phyloP scores from a whole-genome alignment of 2,113 vertebrate species.

The Aleadryas rufinucha region DNA sequence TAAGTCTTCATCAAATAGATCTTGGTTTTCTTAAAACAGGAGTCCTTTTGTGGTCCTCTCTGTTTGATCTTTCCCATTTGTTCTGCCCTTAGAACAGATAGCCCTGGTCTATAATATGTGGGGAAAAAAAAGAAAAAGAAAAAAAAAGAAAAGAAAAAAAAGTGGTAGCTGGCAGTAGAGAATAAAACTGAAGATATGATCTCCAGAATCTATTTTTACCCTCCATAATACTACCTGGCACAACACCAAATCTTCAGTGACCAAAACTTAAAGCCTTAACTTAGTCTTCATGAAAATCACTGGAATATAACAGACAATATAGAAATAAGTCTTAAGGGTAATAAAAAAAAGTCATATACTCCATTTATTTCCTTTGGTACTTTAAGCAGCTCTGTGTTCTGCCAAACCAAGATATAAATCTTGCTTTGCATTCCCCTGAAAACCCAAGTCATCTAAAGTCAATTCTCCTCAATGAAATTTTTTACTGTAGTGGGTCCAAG shows the following conservation, averaged over 20 bases:
- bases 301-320: not conserved
- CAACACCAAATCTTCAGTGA: not conserved
- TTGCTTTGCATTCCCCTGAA: not conserved
- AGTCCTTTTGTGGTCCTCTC: not conserved
- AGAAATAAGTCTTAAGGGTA: not conserved
- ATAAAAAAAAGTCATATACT: not conserved
- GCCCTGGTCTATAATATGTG: accelerated
- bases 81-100: not conserved
- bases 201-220: not conserved
- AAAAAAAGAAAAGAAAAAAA: not conserved
- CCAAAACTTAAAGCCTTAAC: not conserved
- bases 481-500: not conserved
- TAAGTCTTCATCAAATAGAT: not conserved
- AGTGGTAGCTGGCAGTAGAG: not conserved
- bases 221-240: not conserved
- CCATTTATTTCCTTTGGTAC: not conserved
- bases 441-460: not conserved
- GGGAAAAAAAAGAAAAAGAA: too few species aligned
- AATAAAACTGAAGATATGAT: not conserved
- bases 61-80: not conserved
- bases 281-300: not conserved
- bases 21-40: not conserved
- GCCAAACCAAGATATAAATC: not conserved
- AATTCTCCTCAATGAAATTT: not conserved
- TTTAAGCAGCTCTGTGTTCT: not conserved